Percentiles rank a stretch among this genome's conserved stretches.
Conservation (phyloP, 37 sponge, comb jelly and placozoan species). For the Haliclona indistincta region DNA sequence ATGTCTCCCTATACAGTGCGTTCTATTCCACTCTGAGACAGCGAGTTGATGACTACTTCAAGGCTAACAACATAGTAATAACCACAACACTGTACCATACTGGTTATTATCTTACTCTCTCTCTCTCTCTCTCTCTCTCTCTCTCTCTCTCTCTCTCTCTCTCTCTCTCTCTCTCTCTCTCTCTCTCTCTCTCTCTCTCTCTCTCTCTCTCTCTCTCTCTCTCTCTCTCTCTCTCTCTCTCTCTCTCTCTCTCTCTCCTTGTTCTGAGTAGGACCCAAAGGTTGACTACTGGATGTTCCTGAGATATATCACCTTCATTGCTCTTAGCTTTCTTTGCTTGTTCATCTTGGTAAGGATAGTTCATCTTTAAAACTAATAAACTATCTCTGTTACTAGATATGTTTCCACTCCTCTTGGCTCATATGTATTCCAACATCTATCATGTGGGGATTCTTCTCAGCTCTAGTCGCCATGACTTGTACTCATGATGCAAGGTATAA, state of each 20-base stretch:
- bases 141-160: too few relatives aligned
- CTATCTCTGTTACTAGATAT: too few relatives aligned
- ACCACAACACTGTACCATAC: too few relatives aligned
- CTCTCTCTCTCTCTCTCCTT: too few relatives aligned
- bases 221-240: too few relatives aligned
- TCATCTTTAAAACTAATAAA: neutral
- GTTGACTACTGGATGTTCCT: slow-evolving; percentile 88
- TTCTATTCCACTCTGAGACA: slow-evolving; percentile 78
- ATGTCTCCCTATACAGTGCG: slow-evolving; percentile 39
- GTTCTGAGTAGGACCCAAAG: slow-evolving; percentile 93
- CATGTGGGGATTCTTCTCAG: slow-evolving; percentile 72
- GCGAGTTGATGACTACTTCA: slow-evolving; percentile 82
- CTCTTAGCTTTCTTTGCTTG: slow-evolving; percentile 40
- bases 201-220: neutral
- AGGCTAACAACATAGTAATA: slow-evolving; percentile 90
- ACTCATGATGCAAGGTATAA: slow-evolving; percentile 89
- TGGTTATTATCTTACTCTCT: too few relatives aligned
- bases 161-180: too few relatives aligned
- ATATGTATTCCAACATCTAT: slow-evolving; percentile 36
- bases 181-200: too few relatives aligned
- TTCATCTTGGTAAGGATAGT: slow-evolving; percentile 49
- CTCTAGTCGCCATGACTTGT: slow-evolving; percentile 85
- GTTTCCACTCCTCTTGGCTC: slow-evolving; percentile 53
- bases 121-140: neutral
- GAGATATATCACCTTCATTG: slow-evolving; percentile 68